A percentile compares a stretch with the other conserved stretches of the same genome.
Evolutionary conservation across 2,888 invertebrate species (phyloP).

Genomic region (Gymnocheta viridis): DNA sequence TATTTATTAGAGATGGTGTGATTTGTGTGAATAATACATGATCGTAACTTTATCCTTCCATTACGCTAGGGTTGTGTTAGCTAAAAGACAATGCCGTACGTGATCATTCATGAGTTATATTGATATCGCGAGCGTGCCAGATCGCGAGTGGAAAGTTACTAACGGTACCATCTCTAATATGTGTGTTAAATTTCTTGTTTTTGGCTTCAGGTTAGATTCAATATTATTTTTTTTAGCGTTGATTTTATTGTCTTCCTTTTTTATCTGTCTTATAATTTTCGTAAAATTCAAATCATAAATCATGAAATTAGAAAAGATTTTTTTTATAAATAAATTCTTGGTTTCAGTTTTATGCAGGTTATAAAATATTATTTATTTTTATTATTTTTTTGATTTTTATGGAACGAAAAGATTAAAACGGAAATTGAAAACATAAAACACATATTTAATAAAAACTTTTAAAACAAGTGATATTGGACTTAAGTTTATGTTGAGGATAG

Average conservation of each 20-base stretch:
- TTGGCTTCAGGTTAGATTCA: neutral
- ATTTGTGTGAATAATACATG: no score
- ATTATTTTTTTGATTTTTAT: neutral
- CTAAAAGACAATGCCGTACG: no score
- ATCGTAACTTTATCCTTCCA: no score
- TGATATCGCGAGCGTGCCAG: no score
- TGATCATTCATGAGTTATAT: no score
- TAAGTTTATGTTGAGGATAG: neutral
- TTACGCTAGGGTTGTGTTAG: no score
- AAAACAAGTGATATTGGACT: neutral
- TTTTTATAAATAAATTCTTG: constrained; percentile 43
- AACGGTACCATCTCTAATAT: neutral
- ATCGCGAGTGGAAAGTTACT: no score
- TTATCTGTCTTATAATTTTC: constrained; percentile 24
- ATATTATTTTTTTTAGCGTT: neutral
- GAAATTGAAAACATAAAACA: constrained; percentile 4
- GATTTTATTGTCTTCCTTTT: neutral
- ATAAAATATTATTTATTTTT: neutral
- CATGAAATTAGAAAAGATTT: constrained; percentile 47
- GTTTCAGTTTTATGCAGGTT: constrained; percentile 19
- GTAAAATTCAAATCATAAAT: constrained; percentile 52
- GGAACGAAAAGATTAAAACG: neutral
- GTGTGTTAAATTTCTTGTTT: neutral
- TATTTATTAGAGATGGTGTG: no score
- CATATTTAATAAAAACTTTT: neutral